phyloP scores from a whole-genome alignment of 2,888 invertebrate species.

The Patella pellucida region DNA sequence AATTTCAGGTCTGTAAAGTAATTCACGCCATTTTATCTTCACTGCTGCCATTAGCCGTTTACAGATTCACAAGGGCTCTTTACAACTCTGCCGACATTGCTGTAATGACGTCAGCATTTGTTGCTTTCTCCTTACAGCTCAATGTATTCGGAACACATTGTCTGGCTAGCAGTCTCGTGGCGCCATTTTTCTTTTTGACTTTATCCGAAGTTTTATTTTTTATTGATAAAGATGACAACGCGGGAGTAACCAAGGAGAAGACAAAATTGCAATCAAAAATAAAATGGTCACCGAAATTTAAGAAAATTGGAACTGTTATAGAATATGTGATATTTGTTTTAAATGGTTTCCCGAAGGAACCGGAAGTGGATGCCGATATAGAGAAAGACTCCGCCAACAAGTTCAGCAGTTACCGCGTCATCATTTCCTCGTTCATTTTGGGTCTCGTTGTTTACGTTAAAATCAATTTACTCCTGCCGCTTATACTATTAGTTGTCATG shows the following conservation, averaged over 20 bases:
- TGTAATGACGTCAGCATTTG: slow-evolving; percentile 3
- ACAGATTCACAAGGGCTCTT: background rate
- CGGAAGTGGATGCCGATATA: background rate
- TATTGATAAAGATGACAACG: background rate
- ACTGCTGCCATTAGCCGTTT: background rate
- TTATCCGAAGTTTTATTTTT: background rate
- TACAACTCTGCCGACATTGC: background rate
- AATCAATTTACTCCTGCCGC: background rate
- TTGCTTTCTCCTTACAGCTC: background rate
- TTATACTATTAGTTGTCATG: background rate
- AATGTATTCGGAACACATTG: background rate
- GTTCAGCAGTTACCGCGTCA: background rate
- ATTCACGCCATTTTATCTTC: background rate
- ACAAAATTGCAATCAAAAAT: background rate
- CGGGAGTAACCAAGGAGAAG: background rate
- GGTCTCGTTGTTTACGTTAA: background rate
- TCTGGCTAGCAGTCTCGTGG: background rate
- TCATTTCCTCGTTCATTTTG: background rate
- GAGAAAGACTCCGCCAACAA: background rate
- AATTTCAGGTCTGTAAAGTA: background rate
- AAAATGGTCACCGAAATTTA: background rate
- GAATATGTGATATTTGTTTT: background rate
- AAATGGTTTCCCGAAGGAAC: background rate
- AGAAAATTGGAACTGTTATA: background rate
- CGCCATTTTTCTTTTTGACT: background rate